A percentile compares a stretch with the other conserved stretches of the same genome.
These are phyloP conservation scores for Cladorhizidae sp. DNA, from an alignment of 37 sponge, comb jelly and placozoan species.

Conservation along the genomic window DNA sequence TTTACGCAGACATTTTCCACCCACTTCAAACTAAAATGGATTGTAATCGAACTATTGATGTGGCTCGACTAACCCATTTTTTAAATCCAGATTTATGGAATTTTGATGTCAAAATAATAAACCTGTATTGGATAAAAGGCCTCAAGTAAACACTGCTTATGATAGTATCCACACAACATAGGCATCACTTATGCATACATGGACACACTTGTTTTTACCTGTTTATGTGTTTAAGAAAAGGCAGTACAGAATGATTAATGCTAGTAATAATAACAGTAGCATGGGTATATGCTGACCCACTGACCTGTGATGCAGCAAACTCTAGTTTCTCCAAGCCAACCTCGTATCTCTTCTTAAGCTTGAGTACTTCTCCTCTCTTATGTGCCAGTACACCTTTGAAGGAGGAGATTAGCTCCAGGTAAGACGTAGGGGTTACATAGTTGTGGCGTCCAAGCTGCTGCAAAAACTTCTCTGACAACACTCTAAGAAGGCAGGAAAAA, in stretches of 20 bases:
- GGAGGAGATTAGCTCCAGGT: constrained; percentile 97
- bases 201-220: no score
- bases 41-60: no score
- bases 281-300: background rate
- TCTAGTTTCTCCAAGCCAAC: constrained; percentile 96
- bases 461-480: constrained; percentile 55
- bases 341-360: constrained; percentile 91
- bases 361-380: constrained; percentile 85
- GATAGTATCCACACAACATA: background rate
- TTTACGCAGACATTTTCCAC: no score
- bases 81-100: no score
- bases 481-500: background rate
- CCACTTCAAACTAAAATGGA: no score
- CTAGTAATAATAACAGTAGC: background rate
- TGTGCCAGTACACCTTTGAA: constrained; percentile 86
- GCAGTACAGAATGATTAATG: no score
- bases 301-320: constrained; percentile 96
- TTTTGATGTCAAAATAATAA: no score
- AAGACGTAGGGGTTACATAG: constrained; percentile 98
- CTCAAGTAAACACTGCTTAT: no score
- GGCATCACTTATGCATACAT: no score
- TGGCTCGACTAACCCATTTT: no score
- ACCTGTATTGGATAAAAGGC: no score
- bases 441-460: constrained; percentile 86
- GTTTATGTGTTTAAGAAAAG: no score